Evolutionary conservation across 2,113 vertebrate genomes (phyloP).

Genomic region (Ceuthmochares aereus): DNA sequence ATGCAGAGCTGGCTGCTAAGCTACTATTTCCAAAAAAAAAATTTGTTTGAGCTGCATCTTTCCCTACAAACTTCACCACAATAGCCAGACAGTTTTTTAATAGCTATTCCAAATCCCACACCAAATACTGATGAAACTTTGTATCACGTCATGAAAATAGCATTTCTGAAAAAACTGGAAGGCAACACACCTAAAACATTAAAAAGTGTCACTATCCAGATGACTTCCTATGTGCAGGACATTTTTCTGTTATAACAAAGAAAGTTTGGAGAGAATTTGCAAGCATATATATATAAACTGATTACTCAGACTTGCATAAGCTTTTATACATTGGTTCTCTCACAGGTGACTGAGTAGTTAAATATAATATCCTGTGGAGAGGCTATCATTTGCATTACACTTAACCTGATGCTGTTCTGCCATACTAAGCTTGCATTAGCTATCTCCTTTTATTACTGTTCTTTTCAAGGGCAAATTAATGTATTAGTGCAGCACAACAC

Average conservation of each 20-base stretch:
- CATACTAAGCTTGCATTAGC: neutral
- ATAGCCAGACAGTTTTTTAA: neutral
- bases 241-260: neutral
- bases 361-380: neutral
- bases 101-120: neutral
- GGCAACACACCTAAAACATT: neutral
- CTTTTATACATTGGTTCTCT: neutral
- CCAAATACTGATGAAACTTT: neutral
- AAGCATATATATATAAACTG: neutral
- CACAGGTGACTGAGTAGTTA: neutral
- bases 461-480: neutral
- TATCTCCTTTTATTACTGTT: neutral
- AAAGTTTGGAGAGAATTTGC: neutral
- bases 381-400: neutral
- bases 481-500: neutral
- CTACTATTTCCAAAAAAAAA: neutral
- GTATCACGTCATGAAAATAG: neutral
- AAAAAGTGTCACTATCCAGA: neutral
- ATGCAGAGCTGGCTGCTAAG: neutral
- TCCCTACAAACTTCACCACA: neutral
- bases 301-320: neutral
- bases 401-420: neutral
- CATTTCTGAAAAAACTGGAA: neutral
- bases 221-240: neutral
- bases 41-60: neutral